Evolutionary conservation across 2,888 invertebrate species (phyloP).

Genomic region (Syrphus vitripennis): DNA sequence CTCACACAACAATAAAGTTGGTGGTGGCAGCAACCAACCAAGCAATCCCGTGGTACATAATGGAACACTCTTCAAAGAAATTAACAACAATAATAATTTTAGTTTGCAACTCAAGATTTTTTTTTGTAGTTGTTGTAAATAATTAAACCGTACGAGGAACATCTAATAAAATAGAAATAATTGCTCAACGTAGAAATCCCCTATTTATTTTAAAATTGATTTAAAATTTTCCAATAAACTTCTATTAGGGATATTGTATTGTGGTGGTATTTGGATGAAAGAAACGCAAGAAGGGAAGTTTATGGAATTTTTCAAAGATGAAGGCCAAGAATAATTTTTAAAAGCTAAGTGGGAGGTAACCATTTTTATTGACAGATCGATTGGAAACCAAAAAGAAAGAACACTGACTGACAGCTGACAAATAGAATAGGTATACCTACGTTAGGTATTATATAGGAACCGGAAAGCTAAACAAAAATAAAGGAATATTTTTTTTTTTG

Average conservation of each 20-base stretch:
- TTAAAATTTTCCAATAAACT: conserved; percentile 12
- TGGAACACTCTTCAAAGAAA: background rate
- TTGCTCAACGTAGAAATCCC: background rate
- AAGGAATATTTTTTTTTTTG: background rate
- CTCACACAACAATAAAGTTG: conserved; percentile 7
- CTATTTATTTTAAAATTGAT: background rate
- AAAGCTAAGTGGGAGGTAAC: conserved; percentile 13
- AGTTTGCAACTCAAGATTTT: background rate
- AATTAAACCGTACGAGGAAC: conserved; percentile 13
- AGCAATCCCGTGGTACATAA: background rate
- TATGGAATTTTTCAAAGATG: conserved; percentile 4
- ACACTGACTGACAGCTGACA: conserved; percentile 10
- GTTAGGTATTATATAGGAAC: background rate
- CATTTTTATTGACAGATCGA: conserved; percentile 19
- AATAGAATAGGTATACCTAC: background rate
- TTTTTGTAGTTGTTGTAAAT: background rate
- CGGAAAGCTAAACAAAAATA: background rate
- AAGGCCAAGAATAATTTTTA: conserved; percentile 30
- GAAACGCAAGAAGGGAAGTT: background rate
- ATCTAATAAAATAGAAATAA: background rate
- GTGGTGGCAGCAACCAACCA: background rate
- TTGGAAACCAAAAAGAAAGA: background rate
- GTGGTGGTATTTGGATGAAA: background rate
- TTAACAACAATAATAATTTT: background rate
- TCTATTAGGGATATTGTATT: conserved; percentile 6